Evolutionary conservation across 2,113 vertebrate genomes (phyloP).

Genomic region (Coregonus clupeaformis): DNA sequence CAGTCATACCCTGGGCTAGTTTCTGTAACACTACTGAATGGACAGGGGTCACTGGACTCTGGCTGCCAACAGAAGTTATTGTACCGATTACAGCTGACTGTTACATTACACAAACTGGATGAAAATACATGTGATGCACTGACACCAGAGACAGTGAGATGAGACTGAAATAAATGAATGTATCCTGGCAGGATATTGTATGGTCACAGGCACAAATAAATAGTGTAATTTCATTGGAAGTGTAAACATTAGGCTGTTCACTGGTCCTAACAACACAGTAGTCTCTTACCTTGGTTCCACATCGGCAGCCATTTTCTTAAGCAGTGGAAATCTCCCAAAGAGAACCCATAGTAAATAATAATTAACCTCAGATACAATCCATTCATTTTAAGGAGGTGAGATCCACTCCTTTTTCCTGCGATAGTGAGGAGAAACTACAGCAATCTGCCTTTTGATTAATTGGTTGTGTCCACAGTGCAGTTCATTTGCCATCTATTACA

Average conservation of each 20-base stretch:
- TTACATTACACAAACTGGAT: background rate
- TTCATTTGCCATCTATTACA: conserved; percentile 75
- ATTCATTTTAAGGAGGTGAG: conserved; percentile 65
- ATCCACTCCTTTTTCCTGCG: conserved; percentile 40
- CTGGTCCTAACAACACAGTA: conserved; percentile 31
- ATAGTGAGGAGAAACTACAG: conserved; percentile 49
- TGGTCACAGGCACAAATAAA: conserved; percentile 46
- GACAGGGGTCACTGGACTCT: background rate
- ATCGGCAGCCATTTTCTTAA: conserved; percentile 40
- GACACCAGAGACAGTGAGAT: background rate
- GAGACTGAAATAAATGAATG: background rate
- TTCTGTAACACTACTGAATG: background rate
- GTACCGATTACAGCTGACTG: background rate
- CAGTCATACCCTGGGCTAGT: too few relatives aligned
- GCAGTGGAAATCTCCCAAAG: conserved; percentile 11
- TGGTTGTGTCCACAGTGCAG: conserved; percentile 60
- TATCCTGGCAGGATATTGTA: background rate
- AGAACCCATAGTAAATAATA: conserved; percentile 65
- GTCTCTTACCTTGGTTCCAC: conserved; percentile 45
- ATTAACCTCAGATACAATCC: conserved; percentile 72
- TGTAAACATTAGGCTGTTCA: conserved; percentile 50
- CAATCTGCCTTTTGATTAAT: conserved; percentile 70
- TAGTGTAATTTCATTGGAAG: conserved; percentile 41
- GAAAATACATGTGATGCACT: background rate
- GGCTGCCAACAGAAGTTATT: background rate